Evolutionary conservation across 1,140 invertebrate genomes (phyloP).

Genomic region (Coptotermes formosanus): DNA sequence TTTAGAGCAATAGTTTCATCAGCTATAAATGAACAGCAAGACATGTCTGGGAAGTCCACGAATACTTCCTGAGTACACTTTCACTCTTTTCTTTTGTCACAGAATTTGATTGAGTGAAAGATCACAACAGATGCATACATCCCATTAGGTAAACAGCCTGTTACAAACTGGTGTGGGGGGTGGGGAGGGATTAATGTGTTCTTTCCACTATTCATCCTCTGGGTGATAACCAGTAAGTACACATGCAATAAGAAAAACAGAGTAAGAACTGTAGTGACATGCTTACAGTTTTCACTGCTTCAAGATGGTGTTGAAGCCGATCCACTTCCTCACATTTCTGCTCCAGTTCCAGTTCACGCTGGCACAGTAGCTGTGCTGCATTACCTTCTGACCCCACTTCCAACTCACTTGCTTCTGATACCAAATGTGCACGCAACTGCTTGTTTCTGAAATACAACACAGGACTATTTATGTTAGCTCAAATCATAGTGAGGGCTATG

Average conservation of each 20-base stretch:
- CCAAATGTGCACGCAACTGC: constrained; percentile 70
- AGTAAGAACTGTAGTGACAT: not conserved
- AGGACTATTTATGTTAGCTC: not conserved
- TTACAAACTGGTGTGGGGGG: too few relatives aligned
- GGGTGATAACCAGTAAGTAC: not conserved
- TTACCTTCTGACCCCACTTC: constrained; percentile 39
- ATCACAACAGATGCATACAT: too few relatives aligned
- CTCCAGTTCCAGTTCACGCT: constrained; percentile 48
- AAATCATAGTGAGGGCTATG: not conserved
- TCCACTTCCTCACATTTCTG: constrained; percentile 50
- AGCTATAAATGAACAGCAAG: too few relatives aligned
- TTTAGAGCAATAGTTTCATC: too few relatives aligned
- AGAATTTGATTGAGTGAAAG: too few relatives aligned
- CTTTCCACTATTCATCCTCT: not conserved
- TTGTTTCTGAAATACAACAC: constrained; percentile 58
- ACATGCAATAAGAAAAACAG: constrained; percentile 21
- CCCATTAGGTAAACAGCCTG: too few relatives aligned
- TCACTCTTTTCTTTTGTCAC: too few relatives aligned
- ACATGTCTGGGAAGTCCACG: too few relatives aligned
- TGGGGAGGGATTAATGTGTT: not conserved
- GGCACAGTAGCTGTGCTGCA: constrained; percentile 45
- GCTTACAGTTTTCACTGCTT: constrained; percentile 41
- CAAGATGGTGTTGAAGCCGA: constrained; percentile 49
- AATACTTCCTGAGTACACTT: too few relatives aligned
- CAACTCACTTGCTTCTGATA: constrained; percentile 55